Percentiles rank a stretch among this genome's conserved stretches.
These are phyloP conservation scores for Himalopsyche tibetana DNA, from an alignment of 2,888 invertebrate genomes.

Conservation along the genomic window DNA sequence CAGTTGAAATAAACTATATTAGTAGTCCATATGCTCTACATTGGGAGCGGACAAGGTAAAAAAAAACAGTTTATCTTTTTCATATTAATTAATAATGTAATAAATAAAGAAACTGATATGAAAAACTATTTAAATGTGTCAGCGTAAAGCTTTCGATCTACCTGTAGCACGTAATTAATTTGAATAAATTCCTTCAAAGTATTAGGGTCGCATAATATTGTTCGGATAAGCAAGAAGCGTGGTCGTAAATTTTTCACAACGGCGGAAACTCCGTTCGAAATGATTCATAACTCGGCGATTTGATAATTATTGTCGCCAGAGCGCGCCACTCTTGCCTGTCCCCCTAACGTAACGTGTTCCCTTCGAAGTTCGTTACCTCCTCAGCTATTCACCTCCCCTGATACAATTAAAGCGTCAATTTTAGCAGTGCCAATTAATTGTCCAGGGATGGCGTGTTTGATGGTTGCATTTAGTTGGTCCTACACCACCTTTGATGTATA, in stretches of 20 bases:
- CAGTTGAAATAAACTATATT: too few relatives aligned
- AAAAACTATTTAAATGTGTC: background rate
- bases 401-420: conserved; percentile 61
- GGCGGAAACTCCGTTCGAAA: conserved; percentile 18
- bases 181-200: conserved; percentile 2
- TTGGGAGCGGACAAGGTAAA: too few relatives aligned
- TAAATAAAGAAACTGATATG: too few relatives aligned
- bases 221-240: conserved; percentile 31
- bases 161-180: background rate
- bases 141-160: background rate
- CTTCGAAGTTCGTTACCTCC: background rate
- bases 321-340: conserved; percentile 2
- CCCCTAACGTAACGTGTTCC: background rate
- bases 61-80: too few relatives aligned
- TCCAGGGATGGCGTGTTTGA: conserved; percentile 47
- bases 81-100: too few relatives aligned
- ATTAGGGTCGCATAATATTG: conserved; percentile 28
- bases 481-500: too few relatives aligned
- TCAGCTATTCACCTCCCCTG: background rate
- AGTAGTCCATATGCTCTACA: too few relatives aligned
- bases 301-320: conserved; percentile 23
- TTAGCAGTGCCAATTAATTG: conserved; percentile 58
- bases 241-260: conserved; percentile 30
- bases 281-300: conserved; percentile 30
- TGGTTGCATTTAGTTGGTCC: too few relatives aligned